phyloP scores from a whole-genome alignment of 2,113 vertebrate genomes.

The Ramphastos sulfuratus region DNA sequence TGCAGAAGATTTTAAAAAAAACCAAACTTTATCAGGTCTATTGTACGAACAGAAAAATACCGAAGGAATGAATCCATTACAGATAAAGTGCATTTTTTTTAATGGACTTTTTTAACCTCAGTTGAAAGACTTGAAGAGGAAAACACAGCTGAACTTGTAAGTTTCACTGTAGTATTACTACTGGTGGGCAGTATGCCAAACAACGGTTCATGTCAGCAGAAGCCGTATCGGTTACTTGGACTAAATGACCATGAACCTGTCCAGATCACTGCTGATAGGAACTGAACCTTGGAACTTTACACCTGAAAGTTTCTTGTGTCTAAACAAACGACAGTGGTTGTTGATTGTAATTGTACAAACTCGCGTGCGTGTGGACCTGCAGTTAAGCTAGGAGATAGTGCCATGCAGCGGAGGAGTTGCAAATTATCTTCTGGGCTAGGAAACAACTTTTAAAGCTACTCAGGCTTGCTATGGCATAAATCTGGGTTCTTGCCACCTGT shows the following conservation, averaged over 20 bases:
- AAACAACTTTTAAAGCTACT: not conserved
- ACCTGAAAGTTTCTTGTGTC: not conserved
- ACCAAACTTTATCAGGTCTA: no score
- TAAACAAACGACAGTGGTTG: not conserved
- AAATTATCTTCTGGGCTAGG: not conserved
- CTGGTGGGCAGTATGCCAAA: not conserved
- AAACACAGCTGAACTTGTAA: not conserved
- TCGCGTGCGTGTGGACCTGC: rapidly evolving
- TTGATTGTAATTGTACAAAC: not conserved
- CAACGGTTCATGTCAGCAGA: not conserved
- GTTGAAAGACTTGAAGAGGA: not conserved
- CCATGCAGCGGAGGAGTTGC: rapidly evolving
- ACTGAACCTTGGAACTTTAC: not conserved
- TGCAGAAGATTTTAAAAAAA: not conserved
- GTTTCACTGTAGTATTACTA: not conserved
- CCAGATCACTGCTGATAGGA: not conserved
- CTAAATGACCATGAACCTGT: not conserved
- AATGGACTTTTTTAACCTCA: not conserved
- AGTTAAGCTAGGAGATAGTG: not conserved
- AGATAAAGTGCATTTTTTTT: not conserved
- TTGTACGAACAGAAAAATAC: no score
- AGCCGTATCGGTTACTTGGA: not conserved
- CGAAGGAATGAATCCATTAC: no score
- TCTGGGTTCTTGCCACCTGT: slow-evolving; percentile 22
- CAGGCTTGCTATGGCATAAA: not conserved